Evolutionary conservation across 2,797 vertebrate genomes (phyloP).

Genomic region (Okamejei kenojei): DNA sequence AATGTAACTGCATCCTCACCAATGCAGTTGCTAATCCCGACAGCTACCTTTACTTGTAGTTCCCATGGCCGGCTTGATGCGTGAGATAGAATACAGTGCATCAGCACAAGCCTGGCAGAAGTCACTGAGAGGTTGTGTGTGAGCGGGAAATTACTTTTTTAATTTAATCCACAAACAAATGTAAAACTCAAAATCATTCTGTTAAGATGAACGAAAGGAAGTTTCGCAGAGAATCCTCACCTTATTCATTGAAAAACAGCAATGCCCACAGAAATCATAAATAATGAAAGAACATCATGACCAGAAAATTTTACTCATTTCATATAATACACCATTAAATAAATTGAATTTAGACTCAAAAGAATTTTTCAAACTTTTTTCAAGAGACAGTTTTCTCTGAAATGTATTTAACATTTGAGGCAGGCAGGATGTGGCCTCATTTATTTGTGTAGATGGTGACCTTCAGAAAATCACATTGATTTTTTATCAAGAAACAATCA

Average conservation of each 20-base stretch:
- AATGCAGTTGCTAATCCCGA: background rate
- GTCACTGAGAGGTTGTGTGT: background rate
- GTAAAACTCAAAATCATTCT: background rate
- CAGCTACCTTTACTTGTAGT: background rate
- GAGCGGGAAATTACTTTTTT: background rate
- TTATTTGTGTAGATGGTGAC: background rate
- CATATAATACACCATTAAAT: background rate
- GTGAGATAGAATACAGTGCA: background rate
- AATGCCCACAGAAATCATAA: background rate
- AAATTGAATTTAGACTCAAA: background rate
- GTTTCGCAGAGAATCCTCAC: background rate
- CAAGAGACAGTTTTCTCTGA: background rate
- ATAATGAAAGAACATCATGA: background rate
- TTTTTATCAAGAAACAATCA: background rate
- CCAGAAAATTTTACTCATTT: background rate
- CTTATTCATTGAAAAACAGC: background rate
- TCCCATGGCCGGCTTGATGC: background rate
- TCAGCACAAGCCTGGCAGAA: background rate
- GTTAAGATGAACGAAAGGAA: background rate
- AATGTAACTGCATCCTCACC: background rate
- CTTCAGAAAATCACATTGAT: background rate
- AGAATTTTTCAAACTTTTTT: background rate
- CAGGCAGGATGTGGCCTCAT: background rate
- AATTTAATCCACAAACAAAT: background rate
- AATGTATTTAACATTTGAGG: background rate